These are phyloP conservation scores for Heliconius hewitsoni DNA, from an alignment of 1,140 invertebrate genomes.

Conservation along the genomic window DNA sequence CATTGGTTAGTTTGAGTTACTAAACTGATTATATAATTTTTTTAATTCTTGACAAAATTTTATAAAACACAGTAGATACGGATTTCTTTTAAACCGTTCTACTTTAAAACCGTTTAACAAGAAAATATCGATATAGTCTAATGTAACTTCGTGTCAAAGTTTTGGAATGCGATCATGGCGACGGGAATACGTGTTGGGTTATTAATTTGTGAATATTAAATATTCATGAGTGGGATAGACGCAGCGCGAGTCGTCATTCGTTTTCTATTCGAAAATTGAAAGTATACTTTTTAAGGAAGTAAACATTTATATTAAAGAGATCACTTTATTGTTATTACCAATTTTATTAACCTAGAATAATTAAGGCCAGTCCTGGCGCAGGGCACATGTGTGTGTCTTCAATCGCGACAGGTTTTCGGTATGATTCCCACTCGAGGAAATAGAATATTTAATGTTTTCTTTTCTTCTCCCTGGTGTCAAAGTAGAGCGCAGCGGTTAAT, in stretches of 20 bases:
- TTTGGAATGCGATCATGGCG: slow-evolving; percentile 53
- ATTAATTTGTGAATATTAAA: slow-evolving; percentile 80
- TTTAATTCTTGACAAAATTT: too few relatives aligned
- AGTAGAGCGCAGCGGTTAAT: too few relatives aligned
- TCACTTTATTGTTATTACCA: too few relatives aligned
- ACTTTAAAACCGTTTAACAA: slow-evolving; percentile 53
- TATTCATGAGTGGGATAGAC: slow-evolving; percentile 67
- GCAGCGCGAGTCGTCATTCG: slow-evolving; percentile 62
- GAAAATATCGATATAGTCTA: slow-evolving; percentile 50
- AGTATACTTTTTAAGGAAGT: slow-evolving; percentile 45
- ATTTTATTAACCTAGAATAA: not conserved
- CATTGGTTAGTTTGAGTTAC: too few relatives aligned
- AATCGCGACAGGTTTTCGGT: too few relatives aligned
- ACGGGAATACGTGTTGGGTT: slow-evolving; percentile 70
- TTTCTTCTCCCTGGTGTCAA: too few relatives aligned
- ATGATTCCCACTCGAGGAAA: too few relatives aligned
- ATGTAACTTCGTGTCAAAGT: slow-evolving; percentile 36
- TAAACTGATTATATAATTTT: too few relatives aligned
- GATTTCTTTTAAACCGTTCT: slow-evolving; percentile 44
- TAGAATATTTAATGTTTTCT: too few relatives aligned
- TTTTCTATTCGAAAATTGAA: slow-evolving; percentile 64
- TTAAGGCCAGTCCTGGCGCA: too few relatives aligned
- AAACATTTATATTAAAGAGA: not conserved
- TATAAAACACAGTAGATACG: not conserved
- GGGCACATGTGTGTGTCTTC: too few relatives aligned